phyloP scores from a whole-genome alignment of 2,797 vertebrate genomes.

The Zalophus californianus region DNA sequence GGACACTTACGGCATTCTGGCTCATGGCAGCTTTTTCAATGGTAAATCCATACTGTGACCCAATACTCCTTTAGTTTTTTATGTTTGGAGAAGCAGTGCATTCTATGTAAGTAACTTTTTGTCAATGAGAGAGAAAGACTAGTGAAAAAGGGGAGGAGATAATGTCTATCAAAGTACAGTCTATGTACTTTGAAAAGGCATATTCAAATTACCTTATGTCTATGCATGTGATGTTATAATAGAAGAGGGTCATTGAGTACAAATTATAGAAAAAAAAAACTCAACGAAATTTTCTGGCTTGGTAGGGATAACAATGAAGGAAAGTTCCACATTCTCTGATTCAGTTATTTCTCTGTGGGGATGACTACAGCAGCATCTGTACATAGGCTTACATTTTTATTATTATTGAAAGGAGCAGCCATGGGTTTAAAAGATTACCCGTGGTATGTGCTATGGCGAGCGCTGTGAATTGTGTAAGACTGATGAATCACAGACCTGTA shows the following conservation, averaged over 20 bases:
- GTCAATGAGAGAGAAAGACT: background rate
- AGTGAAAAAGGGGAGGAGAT: background rate
- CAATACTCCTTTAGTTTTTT: background rate
- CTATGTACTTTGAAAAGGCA: background rate
- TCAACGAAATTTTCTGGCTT: background rate
- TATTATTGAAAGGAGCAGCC: background rate
- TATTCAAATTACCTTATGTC: background rate
- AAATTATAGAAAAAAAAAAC: background rate
- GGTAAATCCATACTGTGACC: background rate
- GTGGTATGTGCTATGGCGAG: background rate
- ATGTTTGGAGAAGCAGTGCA: background rate
- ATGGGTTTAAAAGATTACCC: slow-evolving; percentile 36
- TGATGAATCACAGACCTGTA: too few relatives aligned
- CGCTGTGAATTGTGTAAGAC: too few relatives aligned
- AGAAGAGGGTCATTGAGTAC: background rate
- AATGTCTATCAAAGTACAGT: background rate
- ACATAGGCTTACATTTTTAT: background rate
- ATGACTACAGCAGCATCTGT: background rate
- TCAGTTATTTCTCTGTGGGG: background rate
- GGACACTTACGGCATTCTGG: background rate
- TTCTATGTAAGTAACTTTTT: background rate
- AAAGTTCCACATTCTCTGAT: background rate
- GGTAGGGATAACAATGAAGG: background rate
- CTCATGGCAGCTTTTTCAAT: background rate
- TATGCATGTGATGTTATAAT: background rate